Evolutionary conservation across 2,888 invertebrate species (phyloP), one percentile per base, ranked within the genome.

Genomic region (Idaea biselata): DNA sequence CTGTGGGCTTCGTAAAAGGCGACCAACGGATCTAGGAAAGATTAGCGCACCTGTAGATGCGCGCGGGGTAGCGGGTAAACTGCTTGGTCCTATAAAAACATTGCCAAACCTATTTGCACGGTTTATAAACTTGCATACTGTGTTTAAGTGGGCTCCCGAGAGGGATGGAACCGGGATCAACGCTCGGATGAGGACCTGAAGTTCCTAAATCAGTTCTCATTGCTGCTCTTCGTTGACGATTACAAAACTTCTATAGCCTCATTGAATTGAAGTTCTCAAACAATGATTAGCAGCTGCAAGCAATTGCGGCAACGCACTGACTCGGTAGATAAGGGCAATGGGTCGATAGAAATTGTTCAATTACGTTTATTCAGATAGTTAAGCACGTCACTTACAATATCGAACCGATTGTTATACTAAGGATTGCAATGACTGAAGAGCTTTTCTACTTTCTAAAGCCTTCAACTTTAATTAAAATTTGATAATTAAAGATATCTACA

Each of bases 291-390:
- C 82, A 76, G 80, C 77, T 80, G 80, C 74, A 73, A 72, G 78
- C 86, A 86, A 84, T 86, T 85, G 84, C 74, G 71, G 73, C 73
- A 70, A 75, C 73, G 70, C 77, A 72, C 74, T 72, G 68, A 76
- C 78, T 69, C 70, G 70, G 80, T 83, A 84, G 83, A 82, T 86
- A 87, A 88, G 90, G 89, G 87, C 88, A 84, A 86, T 86, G 84
- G 88, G 88, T 87, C 84, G 88, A 87, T 88, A 86, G 88, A 81
- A 89, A 88, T 89, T 88, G 88, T 88, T 84, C 89, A 89, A 90
- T 89, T 90, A 86, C 81, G 82, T 87, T 88, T 89, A 85, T 89
- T 88, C 86, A 89, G 88, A 86, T 88, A 85, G 88, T 89, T 90
- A 88, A 84, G 83, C 82, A 84, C 77, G 89, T 90, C 89, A 89